Evolutionary conservation across 2,888 invertebrate species (phyloP).

Genomic region (Pseudococcus longispinus): DNA sequence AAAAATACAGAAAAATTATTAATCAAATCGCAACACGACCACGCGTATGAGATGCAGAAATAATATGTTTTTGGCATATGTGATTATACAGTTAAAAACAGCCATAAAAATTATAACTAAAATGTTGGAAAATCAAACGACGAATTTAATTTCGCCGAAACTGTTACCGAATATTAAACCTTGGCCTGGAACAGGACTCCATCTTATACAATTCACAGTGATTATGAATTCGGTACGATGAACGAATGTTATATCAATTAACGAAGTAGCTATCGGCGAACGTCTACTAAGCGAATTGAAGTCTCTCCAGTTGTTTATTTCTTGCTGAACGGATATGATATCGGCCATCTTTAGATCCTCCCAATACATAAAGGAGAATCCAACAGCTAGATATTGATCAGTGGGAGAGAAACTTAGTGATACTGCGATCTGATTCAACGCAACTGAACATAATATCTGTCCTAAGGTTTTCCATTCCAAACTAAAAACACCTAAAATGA

Average conservation of each 20-base stretch:
- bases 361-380: constrained; percentile 74
- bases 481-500: constrained; percentile 75
- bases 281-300: background rate
- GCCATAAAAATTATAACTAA: background rate
- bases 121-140: background rate
- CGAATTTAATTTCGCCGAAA: constrained; percentile 73
- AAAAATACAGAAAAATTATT: background rate
- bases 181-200: constrained; percentile 83
- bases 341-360: constrained; percentile 49
- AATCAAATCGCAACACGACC: background rate
- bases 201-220: constrained; percentile 82
- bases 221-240: constrained; percentile 66
- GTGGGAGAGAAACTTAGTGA: constrained; percentile 86
- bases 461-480: constrained; percentile 77
- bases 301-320: constrained; percentile 57
- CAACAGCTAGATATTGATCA: constrained; percentile 79
- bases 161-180: constrained; percentile 87
- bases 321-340: constrained; percentile 60
- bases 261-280: constrained; percentile 52
- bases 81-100: background rate
- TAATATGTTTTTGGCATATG: background rate
- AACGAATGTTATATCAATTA: constrained; percentile 53
- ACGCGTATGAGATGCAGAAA: background rate
- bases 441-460: constrained; percentile 78
- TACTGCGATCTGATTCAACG: constrained; percentile 79